Base-by-base conservation (phyloP, 2,113 vertebrate genomes). In the Rutilus rutilus region DNA sequence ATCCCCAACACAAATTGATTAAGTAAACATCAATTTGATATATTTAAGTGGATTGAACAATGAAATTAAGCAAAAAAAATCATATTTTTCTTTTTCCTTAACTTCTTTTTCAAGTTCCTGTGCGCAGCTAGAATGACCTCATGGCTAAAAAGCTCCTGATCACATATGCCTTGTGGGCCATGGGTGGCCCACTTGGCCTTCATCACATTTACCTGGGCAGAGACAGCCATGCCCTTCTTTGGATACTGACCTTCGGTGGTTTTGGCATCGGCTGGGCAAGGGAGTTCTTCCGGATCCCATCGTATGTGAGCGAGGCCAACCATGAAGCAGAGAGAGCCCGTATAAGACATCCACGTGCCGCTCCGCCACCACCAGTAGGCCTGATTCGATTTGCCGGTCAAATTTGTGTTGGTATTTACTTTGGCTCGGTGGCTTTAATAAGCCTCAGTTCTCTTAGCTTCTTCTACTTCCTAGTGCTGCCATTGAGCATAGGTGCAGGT, bases 171-270 rank as follows among this genome's bases (percentile, higher is more conserved):
- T 94, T 98, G 76, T 98, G 97, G 97, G 96, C 94, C 23, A 47
- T 94, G 6, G 97, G 96, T 81, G 97, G 97, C 6, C 96, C 94
- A 2, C 87, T 95, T 33, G 97, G 97, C 30, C 95, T 99, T 84
- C 97, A 98, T 80, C 97, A 98, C 87, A 67, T 98, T n/a, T 98
- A 98, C 88, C 91, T 98, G 89, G 93, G 95, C 69, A 92, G 96
- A 86, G 97, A 98, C 91, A 97, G 94, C 84, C 97, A 98, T 9
- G 97, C 96, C 2, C 93, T 98, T 79, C 90, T 99, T 36, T 97
- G 97, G 96, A 95, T 98, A 93, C 88, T 98, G 39, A 97, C 97
- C 1, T 86, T 98, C 74, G 97, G 97, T 0, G 96, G 97, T 1
- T 97, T 97, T 84, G 96, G 96, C 0, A 86, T 96, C 1, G 97